Conservation (phyloP, 1,140 invertebrate genomes). For the Antheraea mylitta region DNA sequence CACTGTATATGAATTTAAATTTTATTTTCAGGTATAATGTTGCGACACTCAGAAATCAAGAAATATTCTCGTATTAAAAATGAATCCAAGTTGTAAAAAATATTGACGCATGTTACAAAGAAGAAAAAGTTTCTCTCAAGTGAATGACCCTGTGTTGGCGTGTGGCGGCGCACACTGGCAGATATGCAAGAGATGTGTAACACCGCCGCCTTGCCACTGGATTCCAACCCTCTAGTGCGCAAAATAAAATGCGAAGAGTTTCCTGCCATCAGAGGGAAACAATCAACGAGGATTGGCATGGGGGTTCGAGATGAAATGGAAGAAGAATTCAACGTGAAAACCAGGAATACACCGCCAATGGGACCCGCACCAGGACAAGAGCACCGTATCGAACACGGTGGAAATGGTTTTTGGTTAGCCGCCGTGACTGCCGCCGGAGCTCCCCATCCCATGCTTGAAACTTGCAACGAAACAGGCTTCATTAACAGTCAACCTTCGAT, state of each 20-base stretch:
- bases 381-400: slow-evolving; percentile 67
- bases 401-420: slow-evolving; percentile 75
- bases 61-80: slow-evolving; percentile 23
- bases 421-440: slow-evolving; percentile 71
- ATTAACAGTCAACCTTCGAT: slow-evolving; percentile 95
- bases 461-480: slow-evolving; percentile 89
- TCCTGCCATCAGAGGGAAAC: slow-evolving; percentile 65
- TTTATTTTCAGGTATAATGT: slow-evolving; percentile 53
- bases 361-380: slow-evolving; percentile 60
- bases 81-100: slow-evolving; percentile 41
- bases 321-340: slow-evolving; percentile 76
- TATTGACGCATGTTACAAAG: slow-evolving; percentile 56
- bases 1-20: neutral
- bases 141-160: slow-evolving; percentile 52
- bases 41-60: slow-evolving; percentile 12
- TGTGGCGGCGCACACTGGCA: slow-evolving; percentile 52
- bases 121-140: slow-evolving; percentile 47
- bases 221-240: slow-evolving; percentile 72
- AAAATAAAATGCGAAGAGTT: slow-evolving; percentile 80
- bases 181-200: slow-evolving; percentile 80
- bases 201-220: slow-evolving; percentile 72
- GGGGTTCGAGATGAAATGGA: slow-evolving; percentile 76
- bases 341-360: slow-evolving; percentile 67
- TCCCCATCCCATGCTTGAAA: slow-evolving; percentile 72
- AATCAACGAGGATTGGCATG: slow-evolving; percentile 65